Percentiles rank a stretch among this genome's conserved stretches.
Evolutionary conservation across 2,113 vertebrate species (phyloP).

Genomic region (Megatriorchis doriae): DNA sequence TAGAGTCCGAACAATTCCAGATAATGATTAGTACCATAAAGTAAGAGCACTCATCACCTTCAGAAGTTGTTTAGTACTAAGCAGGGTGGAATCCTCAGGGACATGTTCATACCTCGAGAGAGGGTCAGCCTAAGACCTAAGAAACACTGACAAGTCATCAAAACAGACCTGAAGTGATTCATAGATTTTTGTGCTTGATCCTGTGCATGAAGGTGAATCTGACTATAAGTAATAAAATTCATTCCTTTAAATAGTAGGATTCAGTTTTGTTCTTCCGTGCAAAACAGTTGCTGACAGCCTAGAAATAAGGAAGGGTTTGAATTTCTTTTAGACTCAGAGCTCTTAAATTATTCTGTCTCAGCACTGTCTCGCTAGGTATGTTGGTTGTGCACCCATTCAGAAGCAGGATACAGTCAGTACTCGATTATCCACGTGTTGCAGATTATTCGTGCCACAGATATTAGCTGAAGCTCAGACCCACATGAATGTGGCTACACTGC

Average conservation of each 20-base stretch:
- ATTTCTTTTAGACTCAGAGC: neutral
- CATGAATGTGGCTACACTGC: neutral
- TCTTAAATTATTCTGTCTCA: neutral
- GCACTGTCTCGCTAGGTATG: neutral
- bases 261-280: neutral
- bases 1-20: neutral
- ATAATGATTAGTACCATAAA: neutral
- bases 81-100: neutral
- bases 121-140: neutral
- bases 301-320: neutral
- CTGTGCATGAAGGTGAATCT: neutral
- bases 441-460: constrained; percentile 8
- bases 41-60: neutral
- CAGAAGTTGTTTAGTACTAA: neutral
- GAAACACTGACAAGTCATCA: neutral
- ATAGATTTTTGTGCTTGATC: neutral
- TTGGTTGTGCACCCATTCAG: neutral
- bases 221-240: neutral
- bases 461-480: neutral
- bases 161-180: neutral
- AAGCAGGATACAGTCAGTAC: neutral
- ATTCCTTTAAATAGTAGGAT: neutral
- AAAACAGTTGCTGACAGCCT: neutral
- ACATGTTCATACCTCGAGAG: fast-evolving
- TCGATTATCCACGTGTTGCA: neutral